Evolutionary conservation across 2,113 vertebrate genomes (phyloP).

Genomic region (Dipodomys ordii): DNA sequence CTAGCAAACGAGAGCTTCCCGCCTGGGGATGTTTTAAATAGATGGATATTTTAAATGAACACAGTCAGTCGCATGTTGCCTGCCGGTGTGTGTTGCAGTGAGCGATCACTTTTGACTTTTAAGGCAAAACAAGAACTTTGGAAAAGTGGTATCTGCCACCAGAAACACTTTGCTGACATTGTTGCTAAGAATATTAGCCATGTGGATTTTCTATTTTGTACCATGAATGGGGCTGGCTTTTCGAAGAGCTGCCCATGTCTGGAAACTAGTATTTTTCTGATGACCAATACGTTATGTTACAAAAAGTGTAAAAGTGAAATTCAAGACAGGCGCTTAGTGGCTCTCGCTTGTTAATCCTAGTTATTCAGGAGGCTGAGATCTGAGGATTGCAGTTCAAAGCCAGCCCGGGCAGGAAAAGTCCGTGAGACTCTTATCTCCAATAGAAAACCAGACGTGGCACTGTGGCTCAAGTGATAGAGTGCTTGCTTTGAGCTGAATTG

Average conservation of each 20-base stretch:
- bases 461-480: too few relatives aligned
- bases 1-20: background rate
- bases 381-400: too few relatives aligned
- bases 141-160: constrained; percentile 43
- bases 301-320: background rate
- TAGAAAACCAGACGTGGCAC: too few relatives aligned
- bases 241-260: background rate
- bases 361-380: too few relatives aligned
- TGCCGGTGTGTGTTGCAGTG: constrained; percentile 30
- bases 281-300: background rate
- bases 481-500: too few relatives aligned
- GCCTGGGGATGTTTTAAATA: background rate
- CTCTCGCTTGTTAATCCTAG: too few relatives aligned
- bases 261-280: background rate
- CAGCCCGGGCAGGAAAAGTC: too few relatives aligned
- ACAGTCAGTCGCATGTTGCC: constrained; percentile 53
- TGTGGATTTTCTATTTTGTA: background rate
- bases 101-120: constrained; percentile 59
- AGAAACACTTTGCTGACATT: background rate
- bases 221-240: background rate
- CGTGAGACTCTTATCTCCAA: too few relatives aligned
- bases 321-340: background rate
- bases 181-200: background rate
- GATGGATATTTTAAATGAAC: background rate
- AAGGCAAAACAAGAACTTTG: constrained; percentile 56